These are phyloP conservation scores for Grantiella picta DNA, from an alignment of 2,113 vertebrate species.

Conservation along the genomic window DNA sequence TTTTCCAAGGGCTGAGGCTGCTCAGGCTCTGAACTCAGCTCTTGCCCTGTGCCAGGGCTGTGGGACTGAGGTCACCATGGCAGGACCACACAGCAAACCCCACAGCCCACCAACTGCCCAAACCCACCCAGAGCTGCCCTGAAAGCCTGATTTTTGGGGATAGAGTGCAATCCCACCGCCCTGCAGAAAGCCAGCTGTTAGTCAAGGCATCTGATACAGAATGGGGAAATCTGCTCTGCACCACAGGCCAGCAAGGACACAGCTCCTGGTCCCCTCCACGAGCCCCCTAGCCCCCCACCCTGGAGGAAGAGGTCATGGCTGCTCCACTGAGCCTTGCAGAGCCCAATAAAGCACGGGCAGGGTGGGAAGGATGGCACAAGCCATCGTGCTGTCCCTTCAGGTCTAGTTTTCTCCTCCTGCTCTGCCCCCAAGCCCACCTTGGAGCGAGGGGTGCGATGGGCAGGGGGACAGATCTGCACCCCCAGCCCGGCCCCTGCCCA, in stretches of 20 bases:
- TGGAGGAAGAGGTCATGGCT: neutral
- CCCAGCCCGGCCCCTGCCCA: neutral
- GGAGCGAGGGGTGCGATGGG: accelerated
- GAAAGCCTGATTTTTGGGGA: neutral
- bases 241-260: accelerated
- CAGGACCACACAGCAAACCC: neutral
- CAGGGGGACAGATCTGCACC: neutral
- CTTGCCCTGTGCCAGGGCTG: neutral
- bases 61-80: accelerated
- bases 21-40: neutral
- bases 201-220: accelerated
- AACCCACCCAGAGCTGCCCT: neutral
- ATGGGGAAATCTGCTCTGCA: neutral
- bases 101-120: neutral
- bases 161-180: accelerated
- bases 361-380: neutral
- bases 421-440: neutral
- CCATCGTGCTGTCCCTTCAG: accelerated
- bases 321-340: neutral
- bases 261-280: accelerated
- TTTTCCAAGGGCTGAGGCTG: neutral
- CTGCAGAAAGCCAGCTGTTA: neutral
- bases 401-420: neutral
- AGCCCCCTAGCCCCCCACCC: neutral
- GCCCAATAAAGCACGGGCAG: accelerated